phyloP scores from a whole-genome alignment of 2,797 vertebrate genomes.

The Emydoidea blandingii region DNA sequence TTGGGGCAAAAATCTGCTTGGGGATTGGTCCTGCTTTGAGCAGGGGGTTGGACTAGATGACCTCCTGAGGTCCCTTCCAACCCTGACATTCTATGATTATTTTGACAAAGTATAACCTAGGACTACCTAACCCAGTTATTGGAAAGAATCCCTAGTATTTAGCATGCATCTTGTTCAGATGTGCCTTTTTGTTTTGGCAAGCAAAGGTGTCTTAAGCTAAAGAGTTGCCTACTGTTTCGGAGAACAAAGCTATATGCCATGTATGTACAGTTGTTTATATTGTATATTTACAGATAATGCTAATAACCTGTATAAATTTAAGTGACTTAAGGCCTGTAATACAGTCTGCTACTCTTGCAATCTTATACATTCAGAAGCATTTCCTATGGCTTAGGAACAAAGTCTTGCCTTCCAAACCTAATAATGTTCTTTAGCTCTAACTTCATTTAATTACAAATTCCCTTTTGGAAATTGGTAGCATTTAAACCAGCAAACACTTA shows the following conservation, averaged over 20 bases:
- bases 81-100: neutral
- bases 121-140: slow-evolving; percentile 11
- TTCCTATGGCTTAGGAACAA: slow-evolving; percentile 67
- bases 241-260: slow-evolving; percentile 90
- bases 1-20: too few relatives aligned
- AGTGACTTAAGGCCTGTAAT: slow-evolving; percentile 79
- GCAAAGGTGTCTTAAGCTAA: slow-evolving; percentile 83
- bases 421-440: slow-evolving; percentile 71
- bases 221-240: slow-evolving; percentile 89
- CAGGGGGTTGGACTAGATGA: too few relatives aligned
- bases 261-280: slow-evolving; percentile 91
- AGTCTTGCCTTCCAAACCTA: slow-evolving; percentile 73
- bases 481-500: slow-evolving; percentile 80
- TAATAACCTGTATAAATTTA: slow-evolving; percentile 81
- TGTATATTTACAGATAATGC: slow-evolving; percentile 84
- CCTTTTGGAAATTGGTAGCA: slow-evolving; percentile 75
- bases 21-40: too few relatives aligned
- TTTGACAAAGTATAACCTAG: slow-evolving; percentile 59
- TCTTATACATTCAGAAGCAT: slow-evolving; percentile 45
- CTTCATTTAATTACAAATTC: slow-evolving; percentile 55
- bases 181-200: slow-evolving; percentile 94
- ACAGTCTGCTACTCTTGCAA: slow-evolving; percentile 75
- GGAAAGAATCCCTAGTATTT: slow-evolving; percentile 50
- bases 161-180: slow-evolving; percentile 87
- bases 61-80: too few relatives aligned